phyloP scores from a whole-genome alignment of 2,797 vertebrate species.

The Hypotaenidia okinawae region DNA sequence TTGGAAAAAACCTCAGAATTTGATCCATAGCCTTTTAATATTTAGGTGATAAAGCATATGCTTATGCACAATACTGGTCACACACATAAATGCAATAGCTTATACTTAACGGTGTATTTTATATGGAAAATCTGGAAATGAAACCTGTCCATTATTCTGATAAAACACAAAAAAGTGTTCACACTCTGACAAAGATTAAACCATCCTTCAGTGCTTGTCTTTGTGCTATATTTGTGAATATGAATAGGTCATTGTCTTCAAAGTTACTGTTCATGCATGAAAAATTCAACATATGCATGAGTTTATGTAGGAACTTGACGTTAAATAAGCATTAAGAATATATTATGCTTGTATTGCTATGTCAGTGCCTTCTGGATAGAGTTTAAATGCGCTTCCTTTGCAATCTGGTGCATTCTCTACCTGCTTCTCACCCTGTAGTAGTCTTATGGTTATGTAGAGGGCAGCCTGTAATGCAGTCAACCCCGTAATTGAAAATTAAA shows the following conservation, averaged over 20 bases:
- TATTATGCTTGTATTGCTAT: neutral
- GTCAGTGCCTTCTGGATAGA: neutral
- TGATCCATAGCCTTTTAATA: neutral
- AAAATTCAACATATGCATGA: conserved; percentile 15
- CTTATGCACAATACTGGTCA: conserved; percentile 40
- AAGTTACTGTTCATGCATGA: neutral
- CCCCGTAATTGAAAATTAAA: neutral
- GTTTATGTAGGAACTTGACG: neutral
- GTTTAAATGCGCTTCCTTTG: neutral
- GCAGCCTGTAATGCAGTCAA: neutral
- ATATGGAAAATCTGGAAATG: conserved; percentile 56
- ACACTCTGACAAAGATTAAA: conserved; percentile 7
- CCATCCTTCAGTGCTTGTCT: neutral
- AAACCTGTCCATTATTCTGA: conserved; percentile 68
- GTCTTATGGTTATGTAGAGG: neutral
- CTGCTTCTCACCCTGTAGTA: neutral
- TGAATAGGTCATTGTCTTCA: neutral
- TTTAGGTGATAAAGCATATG: conserved; percentile 43
- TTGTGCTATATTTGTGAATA: neutral
- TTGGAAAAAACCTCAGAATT: neutral
- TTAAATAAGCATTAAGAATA: neutral
- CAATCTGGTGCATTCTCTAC: neutral
- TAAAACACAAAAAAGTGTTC: conserved; percentile 37
- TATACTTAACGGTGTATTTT: conserved; percentile 58
- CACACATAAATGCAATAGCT: conserved; percentile 34